Base-by-base conservation (phyloP, 2,888 invertebrate species). In the Heliconius charithonia region DNA sequence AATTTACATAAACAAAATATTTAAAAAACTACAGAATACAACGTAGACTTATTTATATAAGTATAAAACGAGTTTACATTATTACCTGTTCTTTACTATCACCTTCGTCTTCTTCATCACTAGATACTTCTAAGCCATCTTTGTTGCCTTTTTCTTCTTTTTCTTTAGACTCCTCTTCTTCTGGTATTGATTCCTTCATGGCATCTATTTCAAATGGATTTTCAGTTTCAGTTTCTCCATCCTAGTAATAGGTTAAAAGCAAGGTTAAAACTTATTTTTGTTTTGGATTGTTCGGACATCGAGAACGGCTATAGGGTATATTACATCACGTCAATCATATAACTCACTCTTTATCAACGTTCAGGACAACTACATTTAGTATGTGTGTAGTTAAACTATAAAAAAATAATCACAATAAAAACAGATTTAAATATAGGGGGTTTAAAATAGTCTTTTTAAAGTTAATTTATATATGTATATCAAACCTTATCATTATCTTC, bases 161-260 rank as follows among this genome's bases (percentile, higher is more conserved):
- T 1, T 88, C 90, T 80, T 91, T 89, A 12, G 93, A 89, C 32
- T 92, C 91, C 2, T 91, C 87, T 71, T 94, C 89, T 29, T 95
- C 91, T 74, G 86, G 87, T 80, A 95, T 88, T 79, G 88, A 89
- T 79, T 96, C 97, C 89, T 97, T 97, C 96, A 97, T 97, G 22
- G 96, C 95, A 85, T 98, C 98, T 80, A 98, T 96, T 88, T 98
- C 98, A 86, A 98, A 98, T 0, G 98, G 98, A 96, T 98, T 97
- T 82, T 97, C 97, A 45, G 97, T 96, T 79, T 95, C 95, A 19
- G 93, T 95, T 85, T 95, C 95, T 71, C 96, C 96, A 45, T 96
- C 96, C 85, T 94, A 41, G 13, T 74, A 81, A 71, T 67, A 72
- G 19, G 10, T 27, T 29, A 37, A 37, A 37, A 37, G 2, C 0